Evolutionary conservation across 1,140 invertebrate species (phyloP), one percentile per base, ranked within the genome.

Genomic region (Brachionus paranguensis): DNA sequence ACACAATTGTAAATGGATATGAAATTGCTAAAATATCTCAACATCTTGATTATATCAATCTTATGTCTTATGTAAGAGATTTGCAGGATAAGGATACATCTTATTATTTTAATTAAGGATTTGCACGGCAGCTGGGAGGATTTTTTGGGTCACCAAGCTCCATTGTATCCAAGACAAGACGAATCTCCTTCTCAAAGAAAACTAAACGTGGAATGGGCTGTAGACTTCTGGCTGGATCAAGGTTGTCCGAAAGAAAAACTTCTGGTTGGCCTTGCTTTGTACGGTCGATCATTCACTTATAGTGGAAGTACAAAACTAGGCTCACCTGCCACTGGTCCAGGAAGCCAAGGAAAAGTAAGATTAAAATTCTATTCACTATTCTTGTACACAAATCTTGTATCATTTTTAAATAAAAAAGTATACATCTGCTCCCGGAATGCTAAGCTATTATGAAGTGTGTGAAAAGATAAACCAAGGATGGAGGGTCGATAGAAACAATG

Each of bases 1-100:
- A 12, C 65, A 86, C 84, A 11, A 74, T 85, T 24, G 78, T 86
- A 81, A 86, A 89, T 0, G 93, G 92, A 0, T 96, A 96, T 86
- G 93, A 95, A 87, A 90, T 96, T 14, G 89, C 91, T 7, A 90
- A 91, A 86, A 90, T 96, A 45, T 92, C 93, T 17, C 47, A 83
- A 87, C 92, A 96, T 88, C 89, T 98, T 83, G 96, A 98, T 90
- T 97, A 96, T 91, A 94, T 98, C 90, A 98, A 97, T 90, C 91
- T 98, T 17, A 91, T 91, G 90, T 86, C 97, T 93, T 92, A 97
- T 90, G 83, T 65, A 47, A 96, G 95, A 37, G 6, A 37, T 37
- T 37, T 37, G 5, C 0, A 7, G 6, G 5, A 37, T 37, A 6
- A 6, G 5, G 33, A 37, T 37, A 37, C 1, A 37, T 37, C 33